Conservation (phyloP, 1,140 invertebrate genomes). For the Saxidomus purpurata region DNA sequence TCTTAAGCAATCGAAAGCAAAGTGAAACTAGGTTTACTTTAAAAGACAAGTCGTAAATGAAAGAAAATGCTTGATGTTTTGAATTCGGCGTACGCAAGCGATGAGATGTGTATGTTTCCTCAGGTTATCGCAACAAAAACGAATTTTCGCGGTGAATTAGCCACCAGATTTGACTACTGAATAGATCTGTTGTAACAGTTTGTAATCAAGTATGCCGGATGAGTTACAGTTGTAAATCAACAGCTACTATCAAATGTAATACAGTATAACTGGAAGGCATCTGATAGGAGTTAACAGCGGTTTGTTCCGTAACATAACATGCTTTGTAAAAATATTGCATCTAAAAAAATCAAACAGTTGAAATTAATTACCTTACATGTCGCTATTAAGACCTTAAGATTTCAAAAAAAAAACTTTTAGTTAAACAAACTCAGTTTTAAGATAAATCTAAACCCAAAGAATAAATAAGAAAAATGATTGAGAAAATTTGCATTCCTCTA, state of each 20-base stretch:
- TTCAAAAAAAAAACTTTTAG: too few species aligned
- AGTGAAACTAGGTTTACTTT: slow-evolving; percentile 52
- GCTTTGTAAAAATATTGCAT: too few species aligned
- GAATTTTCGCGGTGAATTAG: slow-evolving; percentile 39
- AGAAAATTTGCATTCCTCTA: too few species aligned
- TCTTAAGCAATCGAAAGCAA: slow-evolving; percentile 63
- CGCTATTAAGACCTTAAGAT: too few species aligned
- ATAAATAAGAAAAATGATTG: too few species aligned
- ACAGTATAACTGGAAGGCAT: neutral
- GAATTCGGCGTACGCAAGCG: neutral
- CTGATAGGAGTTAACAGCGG: too few species aligned
- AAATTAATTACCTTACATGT: too few species aligned
- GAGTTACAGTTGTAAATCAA: neutral
- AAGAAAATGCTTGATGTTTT: slow-evolving; percentile 14
- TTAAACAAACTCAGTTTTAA: too few species aligned
- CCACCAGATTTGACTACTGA: neutral
- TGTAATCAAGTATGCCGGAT: neutral
- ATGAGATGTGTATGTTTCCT: neutral
- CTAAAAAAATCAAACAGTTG: too few species aligned
- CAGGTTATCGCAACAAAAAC: neutral
- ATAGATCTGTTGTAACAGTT: slow-evolving; percentile 3
- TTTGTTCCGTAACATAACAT: too few species aligned
- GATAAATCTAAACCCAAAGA: too few species aligned
- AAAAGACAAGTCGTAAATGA: slow-evolving; percentile 8
- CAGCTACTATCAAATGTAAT: neutral